Conservation (phyloP, 2,888 invertebrate species). For the Euzophera pinguis region DNA sequence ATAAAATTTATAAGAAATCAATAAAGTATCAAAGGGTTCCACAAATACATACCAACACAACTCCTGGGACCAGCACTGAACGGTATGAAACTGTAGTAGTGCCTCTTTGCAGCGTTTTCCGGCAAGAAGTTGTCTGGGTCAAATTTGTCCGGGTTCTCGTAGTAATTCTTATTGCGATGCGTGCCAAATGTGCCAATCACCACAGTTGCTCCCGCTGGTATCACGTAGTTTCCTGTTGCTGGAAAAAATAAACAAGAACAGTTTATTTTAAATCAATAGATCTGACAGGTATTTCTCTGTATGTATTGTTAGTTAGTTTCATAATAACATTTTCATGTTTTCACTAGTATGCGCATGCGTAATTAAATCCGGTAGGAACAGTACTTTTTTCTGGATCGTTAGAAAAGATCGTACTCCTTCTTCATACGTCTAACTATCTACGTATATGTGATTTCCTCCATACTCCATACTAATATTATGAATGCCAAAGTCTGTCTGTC, state of each 20-base stretch:
- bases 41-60: constrained; percentile 82
- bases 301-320: too few relatives aligned
- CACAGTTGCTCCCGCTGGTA: constrained; percentile 86
- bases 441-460: too few relatives aligned
- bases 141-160: constrained; percentile 82
- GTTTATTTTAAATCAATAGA: neutral
- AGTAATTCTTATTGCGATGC: constrained; percentile 83
- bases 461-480: too few relatives aligned
- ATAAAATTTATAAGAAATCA: too few relatives aligned
- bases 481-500: too few relatives aligned
- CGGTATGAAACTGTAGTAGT: constrained; percentile 89
- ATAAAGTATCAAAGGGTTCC: neutral
- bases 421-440: too few relatives aligned
- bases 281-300: too few relatives aligned
- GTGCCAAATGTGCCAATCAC: constrained; percentile 84
- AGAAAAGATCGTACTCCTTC: too few relatives aligned
- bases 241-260: constrained; percentile 24
- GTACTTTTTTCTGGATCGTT: too few relatives aligned
- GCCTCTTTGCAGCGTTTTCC: constrained; percentile 84
- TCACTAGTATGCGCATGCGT: too few relatives aligned
- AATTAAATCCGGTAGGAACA: too few relatives aligned
- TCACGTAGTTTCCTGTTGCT: constrained; percentile 82
- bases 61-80: constrained; percentile 90
- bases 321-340: too few relatives aligned
- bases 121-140: constrained; percentile 89